Percentiles rank a stretch among this genome's conserved stretches.
These are phyloP conservation scores for Plagiodera versicolora DNA, from an alignment of 2,888 invertebrate genomes.

Conservation along the genomic window DNA sequence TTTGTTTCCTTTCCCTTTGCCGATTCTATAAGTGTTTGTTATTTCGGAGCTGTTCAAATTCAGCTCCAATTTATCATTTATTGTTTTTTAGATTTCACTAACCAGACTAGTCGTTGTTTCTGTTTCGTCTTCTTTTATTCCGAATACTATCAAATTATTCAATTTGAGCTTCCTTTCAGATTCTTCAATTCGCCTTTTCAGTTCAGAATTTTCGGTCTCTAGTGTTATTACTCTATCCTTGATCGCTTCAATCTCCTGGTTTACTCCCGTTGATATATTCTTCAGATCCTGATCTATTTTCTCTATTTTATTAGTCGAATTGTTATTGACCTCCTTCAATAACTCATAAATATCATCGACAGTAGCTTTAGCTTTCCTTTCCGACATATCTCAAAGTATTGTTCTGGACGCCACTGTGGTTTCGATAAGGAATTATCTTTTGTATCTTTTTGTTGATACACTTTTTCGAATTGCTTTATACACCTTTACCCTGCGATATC, in stretches of 20 bases:
- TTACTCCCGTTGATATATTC: neutral
- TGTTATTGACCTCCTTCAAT: conserved; percentile 1
- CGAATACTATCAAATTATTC: conserved; percentile 1
- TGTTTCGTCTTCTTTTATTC: neutral
- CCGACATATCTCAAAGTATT: neutral
- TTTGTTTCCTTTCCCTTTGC: neutral
- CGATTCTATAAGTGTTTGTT: conserved; percentile 9
- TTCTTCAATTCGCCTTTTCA: conserved; percentile 4
- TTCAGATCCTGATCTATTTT: conserved; percentile 6
- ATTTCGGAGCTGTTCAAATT: conserved; percentile 4
- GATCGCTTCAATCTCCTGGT: conserved; percentile 1
- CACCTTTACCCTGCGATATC: neutral
- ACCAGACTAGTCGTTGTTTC: conserved; percentile 8
- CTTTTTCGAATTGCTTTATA: neutral
- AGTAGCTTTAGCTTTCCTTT: neutral
- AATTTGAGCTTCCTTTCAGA: conserved; percentile 3
- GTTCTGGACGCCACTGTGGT: neutral
- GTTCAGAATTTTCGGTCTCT: neutral
- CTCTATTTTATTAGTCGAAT: conserved; percentile 3
- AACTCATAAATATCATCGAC: conserved; percentile 1
- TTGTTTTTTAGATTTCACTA: neutral
- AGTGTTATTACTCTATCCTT: neutral
- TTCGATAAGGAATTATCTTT: neutral
- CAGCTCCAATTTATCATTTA: neutral
- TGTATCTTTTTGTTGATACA: neutral